Base-by-base conservation (phyloP, 2,888 invertebrate species). In the Heteropelma amictum region DNA sequence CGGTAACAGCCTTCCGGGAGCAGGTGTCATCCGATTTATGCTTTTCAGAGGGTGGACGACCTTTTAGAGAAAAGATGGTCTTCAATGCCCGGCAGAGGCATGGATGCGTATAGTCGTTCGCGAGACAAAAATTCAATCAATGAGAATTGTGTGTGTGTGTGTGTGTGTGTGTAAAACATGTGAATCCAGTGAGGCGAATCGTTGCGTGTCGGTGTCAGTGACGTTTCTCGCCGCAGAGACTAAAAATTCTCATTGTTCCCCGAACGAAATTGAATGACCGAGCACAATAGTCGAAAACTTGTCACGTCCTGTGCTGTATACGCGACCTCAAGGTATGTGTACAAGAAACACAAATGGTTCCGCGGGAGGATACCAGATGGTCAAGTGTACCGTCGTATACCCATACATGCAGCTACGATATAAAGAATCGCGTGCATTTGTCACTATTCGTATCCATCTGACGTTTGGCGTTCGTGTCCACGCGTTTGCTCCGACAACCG, bases 271-370 rank as follows among this genome's bases (percentile, higher is more conserved):
- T 54, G 54, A 75, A 70, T 75, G 74, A 75, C 47, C 74, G 74
- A 49, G 53, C 74, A 74, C 74, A 70, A 75, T 65, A 54, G 74
- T 58, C 75, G 78, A 81, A 81, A 82, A 84, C 77, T 86, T 87
- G 85, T 86, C 85, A 78, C 84, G 82, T 81, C 79, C 81, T 81
- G 80, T 69, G 26, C 10, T 12, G 35, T 47, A 42, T 45, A 42
- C 35, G 33, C 21, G 23, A 49, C 26, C 38, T 51, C 76, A 75
- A 71, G 12, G 10, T n/a, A 21, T 17, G 3, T 21, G 23, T 19
- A 60, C 2, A 4, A 19, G 10, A 28, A 14, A 19, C 74, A 72
- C 64, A 65, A 68, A 53, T 40, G 54, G 23, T 42, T 51, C 40
- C 38, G 67, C 47, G 60, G 61, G 61, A 45, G 35, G 23, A 17